These are phyloP conservation scores for Panthera uncia DNA, from an alignment of 2,113 vertebrate species.

Conservation along the genomic window DNA sequence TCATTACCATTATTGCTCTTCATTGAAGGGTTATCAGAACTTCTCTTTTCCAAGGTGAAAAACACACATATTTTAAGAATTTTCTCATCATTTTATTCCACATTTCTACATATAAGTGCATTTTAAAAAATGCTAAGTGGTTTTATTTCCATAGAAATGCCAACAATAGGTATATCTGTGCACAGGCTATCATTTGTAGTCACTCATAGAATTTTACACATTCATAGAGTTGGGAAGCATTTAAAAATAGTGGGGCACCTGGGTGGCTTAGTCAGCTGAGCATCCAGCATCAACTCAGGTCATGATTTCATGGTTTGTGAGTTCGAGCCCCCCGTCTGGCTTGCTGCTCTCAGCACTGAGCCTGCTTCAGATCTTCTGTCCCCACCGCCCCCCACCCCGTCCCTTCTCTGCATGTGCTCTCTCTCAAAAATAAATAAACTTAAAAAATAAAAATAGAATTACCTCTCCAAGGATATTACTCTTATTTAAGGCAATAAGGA, in stretches of 20 bases:
- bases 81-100: background rate
- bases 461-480: background rate
- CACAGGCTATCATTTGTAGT: background rate
- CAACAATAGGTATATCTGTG: constrained; percentile 24
- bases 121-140: background rate
- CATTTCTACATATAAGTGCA: background rate
- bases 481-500: background rate
- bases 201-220: background rate
- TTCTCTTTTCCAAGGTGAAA: background rate
- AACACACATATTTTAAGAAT: background rate
- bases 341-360: no score
- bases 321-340: no score
- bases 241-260: constrained; percentile 2
- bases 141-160: constrained; percentile 53
- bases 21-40: background rate
- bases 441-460: background rate
- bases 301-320: no score
- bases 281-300: no score
- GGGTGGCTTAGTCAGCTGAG: no score
- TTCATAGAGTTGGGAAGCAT: background rate
- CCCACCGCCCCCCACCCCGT: accelerated
- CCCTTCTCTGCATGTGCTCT: no score
- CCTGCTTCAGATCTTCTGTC: no score
- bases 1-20: background rate
- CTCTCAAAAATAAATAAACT: no score